phyloP scores from a whole-genome alignment of 2,888 invertebrate species.

The Tridacna gigas region DNA sequence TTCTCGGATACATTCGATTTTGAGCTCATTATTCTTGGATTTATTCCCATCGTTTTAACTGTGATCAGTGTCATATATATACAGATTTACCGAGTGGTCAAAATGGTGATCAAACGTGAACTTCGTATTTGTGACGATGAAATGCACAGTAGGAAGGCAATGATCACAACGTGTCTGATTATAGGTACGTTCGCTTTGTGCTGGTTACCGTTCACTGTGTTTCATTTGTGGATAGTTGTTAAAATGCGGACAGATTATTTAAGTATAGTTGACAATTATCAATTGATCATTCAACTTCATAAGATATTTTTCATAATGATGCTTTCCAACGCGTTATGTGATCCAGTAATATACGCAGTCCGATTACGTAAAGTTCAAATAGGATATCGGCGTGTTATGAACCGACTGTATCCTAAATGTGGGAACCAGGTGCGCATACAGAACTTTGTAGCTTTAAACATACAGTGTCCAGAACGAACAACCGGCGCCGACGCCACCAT shows the following conservation, averaged over 20 bases:
- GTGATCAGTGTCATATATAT: constrained; percentile 75
- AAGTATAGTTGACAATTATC: constrained; percentile 50
- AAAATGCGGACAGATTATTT: constrained; percentile 63
- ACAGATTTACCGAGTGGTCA: constrained; percentile 71
- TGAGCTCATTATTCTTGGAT: constrained; percentile 62
- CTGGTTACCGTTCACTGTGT: constrained; percentile 77
- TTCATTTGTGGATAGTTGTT: constrained; percentile 70
- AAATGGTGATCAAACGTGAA: constrained; percentile 54
- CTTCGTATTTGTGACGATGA: constrained; percentile 61
- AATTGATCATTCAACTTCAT: constrained; percentile 61
- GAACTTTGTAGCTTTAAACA: constrained; percentile 13
- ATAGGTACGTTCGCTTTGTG: constrained; percentile 76
- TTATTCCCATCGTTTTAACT: constrained; percentile 71
- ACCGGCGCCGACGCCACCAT: constrained; percentile 9
- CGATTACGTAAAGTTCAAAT: constrained; percentile 71
- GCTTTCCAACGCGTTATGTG: constrained; percentile 72
- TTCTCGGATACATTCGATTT: constrained; percentile 65
- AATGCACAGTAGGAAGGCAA: constrained; percentile 72
- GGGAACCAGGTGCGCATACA: constrained; percentile 8
- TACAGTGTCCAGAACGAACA: constrained; percentile 14
- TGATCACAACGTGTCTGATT: constrained; percentile 78
- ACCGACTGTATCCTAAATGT: constrained; percentile 16
- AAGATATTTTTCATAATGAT: constrained; percentile 72
- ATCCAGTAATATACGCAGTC: constrained; percentile 77
- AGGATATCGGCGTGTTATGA: constrained; percentile 61